phyloP scores from a whole-genome alignment of 2,888 invertebrate genomes.

The Eristalis arbustorum region DNA sequence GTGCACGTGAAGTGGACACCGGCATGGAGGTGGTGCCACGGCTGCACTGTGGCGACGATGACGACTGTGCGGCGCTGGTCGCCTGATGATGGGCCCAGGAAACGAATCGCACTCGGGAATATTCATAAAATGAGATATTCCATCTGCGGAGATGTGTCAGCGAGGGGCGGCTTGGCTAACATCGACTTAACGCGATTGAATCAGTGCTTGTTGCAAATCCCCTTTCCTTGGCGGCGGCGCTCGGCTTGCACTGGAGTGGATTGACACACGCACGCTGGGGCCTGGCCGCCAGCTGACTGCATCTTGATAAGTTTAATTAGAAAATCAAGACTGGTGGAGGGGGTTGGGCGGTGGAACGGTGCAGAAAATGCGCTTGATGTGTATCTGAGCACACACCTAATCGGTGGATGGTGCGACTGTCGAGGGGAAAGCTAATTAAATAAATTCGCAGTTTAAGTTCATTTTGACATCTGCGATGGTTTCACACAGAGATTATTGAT shows the following conservation, averaged over 20 bases:
- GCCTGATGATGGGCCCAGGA: not conserved
- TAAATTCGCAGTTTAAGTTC: slow-evolving; percentile 49
- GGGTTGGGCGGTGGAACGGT: not conserved
- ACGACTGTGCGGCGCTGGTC: not conserved
- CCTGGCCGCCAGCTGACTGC: slow-evolving; percentile 2
- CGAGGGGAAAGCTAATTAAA: not conserved
- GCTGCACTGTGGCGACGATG: not conserved
- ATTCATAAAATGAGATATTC: slow-evolving; percentile 50
- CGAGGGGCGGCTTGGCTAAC: not conserved
- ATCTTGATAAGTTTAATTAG: slow-evolving; percentile 49
- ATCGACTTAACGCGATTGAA: slow-evolving; percentile 28
- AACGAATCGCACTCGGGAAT: slow-evolving; percentile 19
- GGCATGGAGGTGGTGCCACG: not conserved
- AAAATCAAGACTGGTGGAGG: slow-evolving; percentile 12
- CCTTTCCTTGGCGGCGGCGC: too few relatives aligned
- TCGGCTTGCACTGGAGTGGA: not conserved
- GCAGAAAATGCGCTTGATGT: slow-evolving; percentile 36
- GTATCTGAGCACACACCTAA: slow-evolving; percentile 30
- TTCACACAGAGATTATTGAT: slow-evolving; percentile 26
- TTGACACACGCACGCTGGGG: not conserved
- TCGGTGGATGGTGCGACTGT: not conserved
- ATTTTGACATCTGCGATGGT: slow-evolving; percentile 57
- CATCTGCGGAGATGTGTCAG: slow-evolving; percentile 18
- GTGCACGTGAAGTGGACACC: not conserved
- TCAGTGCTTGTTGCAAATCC: not conserved